Conservation (phyloP, 2,113 vertebrate species). For the Gasterosteus aculeatus region DNA sequence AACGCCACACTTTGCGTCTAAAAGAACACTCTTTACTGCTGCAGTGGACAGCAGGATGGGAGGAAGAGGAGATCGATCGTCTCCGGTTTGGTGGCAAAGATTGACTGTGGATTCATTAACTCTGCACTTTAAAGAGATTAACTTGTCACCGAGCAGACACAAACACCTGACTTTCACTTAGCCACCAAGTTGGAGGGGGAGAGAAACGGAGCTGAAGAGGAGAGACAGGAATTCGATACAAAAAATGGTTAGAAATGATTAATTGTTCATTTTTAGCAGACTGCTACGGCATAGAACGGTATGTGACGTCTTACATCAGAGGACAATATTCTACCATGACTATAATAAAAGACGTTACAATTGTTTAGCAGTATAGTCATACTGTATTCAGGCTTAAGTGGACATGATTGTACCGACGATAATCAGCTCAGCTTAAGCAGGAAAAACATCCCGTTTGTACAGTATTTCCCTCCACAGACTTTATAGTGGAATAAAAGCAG, state of each 20-base stretch:
- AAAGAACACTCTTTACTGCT: slow-evolving; percentile 44
- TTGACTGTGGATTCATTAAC: slow-evolving; percentile 69
- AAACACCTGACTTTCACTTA: slow-evolving; percentile 51
- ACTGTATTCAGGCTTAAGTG: not conserved
- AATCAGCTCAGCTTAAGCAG: not conserved
- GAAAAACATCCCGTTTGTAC: not conserved
- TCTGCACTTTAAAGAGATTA: slow-evolving; percentile 70
- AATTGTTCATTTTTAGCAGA: not conserved
- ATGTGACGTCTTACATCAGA: not conserved
- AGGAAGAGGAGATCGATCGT: slow-evolving; percentile 59
- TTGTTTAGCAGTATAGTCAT: not conserved
- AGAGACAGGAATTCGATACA: slow-evolving; percentile 16
- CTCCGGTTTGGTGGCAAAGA: slow-evolving; percentile 56
- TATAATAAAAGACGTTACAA: slow-evolving; percentile 2
- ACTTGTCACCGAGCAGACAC: slow-evolving; percentile 70
- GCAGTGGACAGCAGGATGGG: slow-evolving; percentile 52
- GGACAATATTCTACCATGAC: not conserved
- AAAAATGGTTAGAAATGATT: slow-evolving; percentile 26
- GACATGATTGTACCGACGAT: not conserved
- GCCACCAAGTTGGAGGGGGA: slow-evolving; percentile 48
- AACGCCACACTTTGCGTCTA: not conserved
- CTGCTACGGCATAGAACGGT: not conserved
- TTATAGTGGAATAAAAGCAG: slow-evolving; percentile 11
- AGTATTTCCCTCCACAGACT: slow-evolving; percentile 14
- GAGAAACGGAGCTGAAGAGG: slow-evolving; percentile 16